A percentile compares a stretch with the other conserved stretches of the same genome.
These are phyloP conservation scores for Hyles euphorbiae DNA, from an alignment of 1,140 invertebrate species.

Conservation along the genomic window DNA sequence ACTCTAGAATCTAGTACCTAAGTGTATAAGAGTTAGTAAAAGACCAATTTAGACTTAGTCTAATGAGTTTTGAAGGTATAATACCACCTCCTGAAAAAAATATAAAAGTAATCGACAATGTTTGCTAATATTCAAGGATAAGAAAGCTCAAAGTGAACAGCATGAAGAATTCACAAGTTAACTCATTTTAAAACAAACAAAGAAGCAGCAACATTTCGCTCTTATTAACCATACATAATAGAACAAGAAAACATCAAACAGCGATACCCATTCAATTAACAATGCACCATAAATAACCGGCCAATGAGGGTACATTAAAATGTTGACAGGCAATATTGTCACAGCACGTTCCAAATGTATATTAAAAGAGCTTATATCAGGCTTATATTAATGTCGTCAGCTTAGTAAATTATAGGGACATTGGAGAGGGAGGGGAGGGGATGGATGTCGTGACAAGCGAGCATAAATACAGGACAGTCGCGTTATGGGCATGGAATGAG, in stretches of 20 bases:
- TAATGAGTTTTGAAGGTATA: too few relatives aligned
- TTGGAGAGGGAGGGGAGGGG: conserved; percentile 20
- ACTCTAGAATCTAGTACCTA: too few relatives aligned
- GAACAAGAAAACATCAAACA: conserved; percentile 2
- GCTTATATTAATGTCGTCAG: conserved; percentile 46
- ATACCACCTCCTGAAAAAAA: too few relatives aligned
- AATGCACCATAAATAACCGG: conserved; percentile 24
- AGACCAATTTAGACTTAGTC: too few relatives aligned
- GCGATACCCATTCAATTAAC: conserved; percentile 25
- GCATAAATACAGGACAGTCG: conserved; percentile 49
- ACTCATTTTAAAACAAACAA: too few relatives aligned
- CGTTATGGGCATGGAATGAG: conserved; percentile 36
- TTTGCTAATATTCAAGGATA: too few relatives aligned
- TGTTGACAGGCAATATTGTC: conserved; percentile 35
- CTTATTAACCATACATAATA: too few relatives aligned
- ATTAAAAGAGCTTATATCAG: conserved; percentile 44
- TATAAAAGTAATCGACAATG: too few relatives aligned
- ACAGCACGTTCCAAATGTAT: conserved; percentile 36
- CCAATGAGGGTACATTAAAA: conserved; percentile 5
- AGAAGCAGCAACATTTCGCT: too few relatives aligned
- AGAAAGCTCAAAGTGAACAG: too few relatives aligned
- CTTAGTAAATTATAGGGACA: conserved; percentile 60
- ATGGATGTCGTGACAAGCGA: conserved; percentile 55
- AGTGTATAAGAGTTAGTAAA: too few relatives aligned
- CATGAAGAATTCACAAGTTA: too few relatives aligned